Evolutionary conservation across 30 jellyfish, hydroid and myxozoan species (phyloP).

Genomic region (Mastigias papua): DNA sequence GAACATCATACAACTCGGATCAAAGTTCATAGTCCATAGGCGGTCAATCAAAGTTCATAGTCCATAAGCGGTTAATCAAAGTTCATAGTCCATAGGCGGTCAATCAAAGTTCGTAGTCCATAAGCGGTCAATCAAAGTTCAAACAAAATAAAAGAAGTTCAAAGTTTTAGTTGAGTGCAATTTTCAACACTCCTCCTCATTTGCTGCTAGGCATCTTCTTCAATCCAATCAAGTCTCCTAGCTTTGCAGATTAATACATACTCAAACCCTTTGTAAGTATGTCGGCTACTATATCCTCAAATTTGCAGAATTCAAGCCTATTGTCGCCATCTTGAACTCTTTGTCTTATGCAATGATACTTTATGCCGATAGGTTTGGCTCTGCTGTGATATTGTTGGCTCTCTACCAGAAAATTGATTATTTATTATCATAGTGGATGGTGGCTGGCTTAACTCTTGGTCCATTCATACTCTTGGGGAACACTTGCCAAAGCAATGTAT

Average conservation of each 20-base stretch:
- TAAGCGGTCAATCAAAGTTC: no score
- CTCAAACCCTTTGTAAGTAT: slow-evolving; percentile 12
- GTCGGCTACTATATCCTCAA: slow-evolving; percentile 27
- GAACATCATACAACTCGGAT: no score
- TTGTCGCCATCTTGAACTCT: slow-evolving; percentile 1
- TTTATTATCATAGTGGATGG: no score
- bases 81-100: no score
- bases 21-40: no score
- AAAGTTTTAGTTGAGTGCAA: neutral
- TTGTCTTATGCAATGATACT: slow-evolving; percentile 28
- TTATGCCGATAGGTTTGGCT: slow-evolving; percentile 30
- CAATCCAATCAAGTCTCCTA: slow-evolving; percentile 14
- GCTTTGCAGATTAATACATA: neutral
- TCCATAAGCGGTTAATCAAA: no score
- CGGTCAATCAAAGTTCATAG: no score
- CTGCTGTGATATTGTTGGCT: slow-evolving; percentile 17
- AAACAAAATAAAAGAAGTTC: neutral
- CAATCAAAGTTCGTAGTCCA: no score
- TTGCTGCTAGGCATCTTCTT: neutral
- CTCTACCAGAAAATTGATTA: slow-evolving; percentile 8
- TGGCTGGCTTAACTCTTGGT: no score
- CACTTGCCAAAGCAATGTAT: no score
- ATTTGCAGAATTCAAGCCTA: slow-evolving; percentile 4
- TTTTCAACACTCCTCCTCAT: neutral
- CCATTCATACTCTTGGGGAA: no score